Evolutionary conservation across 2,888 invertebrate genomes (phyloP).

Genomic region (Drosophila flavopinicola): DNA sequence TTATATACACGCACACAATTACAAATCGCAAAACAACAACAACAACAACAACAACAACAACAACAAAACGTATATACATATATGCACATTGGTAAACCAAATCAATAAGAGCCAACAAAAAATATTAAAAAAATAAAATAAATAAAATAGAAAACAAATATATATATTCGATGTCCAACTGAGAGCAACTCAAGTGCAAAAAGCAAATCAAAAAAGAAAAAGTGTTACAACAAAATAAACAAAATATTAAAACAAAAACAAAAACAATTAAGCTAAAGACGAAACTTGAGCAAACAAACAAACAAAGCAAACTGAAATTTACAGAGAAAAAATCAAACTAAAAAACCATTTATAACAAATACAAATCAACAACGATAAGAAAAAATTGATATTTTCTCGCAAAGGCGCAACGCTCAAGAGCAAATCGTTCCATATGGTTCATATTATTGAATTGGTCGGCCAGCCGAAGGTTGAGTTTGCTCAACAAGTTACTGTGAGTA

Average conservation of each 20-base stretch:
- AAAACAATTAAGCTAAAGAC: slow-evolving; percentile 33
- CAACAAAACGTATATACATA: slow-evolving; percentile 20
- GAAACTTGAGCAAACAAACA: slow-evolving; percentile 1
- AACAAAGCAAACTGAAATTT: slow-evolving; percentile 25
- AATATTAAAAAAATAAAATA: background rate
- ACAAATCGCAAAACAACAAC: slow-evolving; percentile 13
- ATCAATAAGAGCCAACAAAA: slow-evolving; percentile 36
- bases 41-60: slow-evolving; percentile 13
- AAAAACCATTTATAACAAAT: slow-evolving; percentile 9
- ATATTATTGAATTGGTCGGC: slow-evolving; percentile 91
- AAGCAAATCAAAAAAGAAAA: slow-evolving; percentile 26
- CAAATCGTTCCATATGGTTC: slow-evolving; percentile 91
- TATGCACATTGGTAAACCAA: slow-evolving; percentile 48
- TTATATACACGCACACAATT: slow-evolving; percentile 48
- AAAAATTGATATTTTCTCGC: slow-evolving; percentile 65
- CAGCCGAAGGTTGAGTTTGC: slow-evolving; percentile 91
- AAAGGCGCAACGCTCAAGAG: slow-evolving; percentile 73
- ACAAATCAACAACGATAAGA: slow-evolving; percentile 25
- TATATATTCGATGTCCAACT: slow-evolving; percentile 28
- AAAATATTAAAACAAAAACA: slow-evolving; percentile 24
- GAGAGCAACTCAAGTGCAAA: slow-evolving; percentile 56
- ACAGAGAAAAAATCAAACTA: slow-evolving; percentile 24
- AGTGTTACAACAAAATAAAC: slow-evolving; percentile 32
- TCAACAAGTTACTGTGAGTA: slow-evolving; percentile 91
- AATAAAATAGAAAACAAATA: slow-evolving; percentile 19